Conservation (phyloP, 2,888 invertebrate species). For the Steinernema carpocapsae region DNA sequence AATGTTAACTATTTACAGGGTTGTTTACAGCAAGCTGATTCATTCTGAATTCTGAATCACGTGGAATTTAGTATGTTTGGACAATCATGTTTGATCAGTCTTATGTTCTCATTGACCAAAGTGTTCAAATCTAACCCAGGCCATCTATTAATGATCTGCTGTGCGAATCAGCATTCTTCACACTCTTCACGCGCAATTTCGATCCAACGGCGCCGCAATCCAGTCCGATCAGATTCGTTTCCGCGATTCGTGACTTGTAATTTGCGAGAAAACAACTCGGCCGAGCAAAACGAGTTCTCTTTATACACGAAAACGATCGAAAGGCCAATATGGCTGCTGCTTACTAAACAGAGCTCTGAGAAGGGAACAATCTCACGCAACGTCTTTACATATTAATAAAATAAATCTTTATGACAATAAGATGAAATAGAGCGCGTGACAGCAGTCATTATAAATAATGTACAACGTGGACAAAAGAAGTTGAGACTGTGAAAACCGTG, state of each 20-base stretch:
- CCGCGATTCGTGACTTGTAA: not conserved
- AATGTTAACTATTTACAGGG: no score
- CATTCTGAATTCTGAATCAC: no score
- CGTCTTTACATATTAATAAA: conserved; percentile 23
- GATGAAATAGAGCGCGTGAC: conserved; percentile 27
- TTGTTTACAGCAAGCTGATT: no score
- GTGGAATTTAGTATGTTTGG: no score
- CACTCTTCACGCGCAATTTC: no score
- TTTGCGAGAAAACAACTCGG: not conserved
- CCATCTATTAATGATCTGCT: no score
- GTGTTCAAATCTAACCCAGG: no score
- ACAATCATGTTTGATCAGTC: no score
- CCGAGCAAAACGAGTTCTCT: conserved; percentile 7
- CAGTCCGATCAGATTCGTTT: not conserved
- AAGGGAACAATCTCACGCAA: not conserved
- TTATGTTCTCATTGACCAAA: no score
- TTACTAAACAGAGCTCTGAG: not conserved
- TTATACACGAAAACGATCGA: conserved; percentile 8
- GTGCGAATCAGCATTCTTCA: no score
- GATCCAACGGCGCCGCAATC: not conserved
- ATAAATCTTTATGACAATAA: conserved; percentile 29
- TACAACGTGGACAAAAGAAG: not conserved
- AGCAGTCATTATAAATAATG: conserved; percentile 30
- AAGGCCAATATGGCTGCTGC: not conserved
- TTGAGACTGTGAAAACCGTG: not conserved